Evolutionary conservation across 2,888 invertebrate species (phyloP), one percentile per base, ranked within the genome.

Genomic region (Campopleginae sp.): DNA sequence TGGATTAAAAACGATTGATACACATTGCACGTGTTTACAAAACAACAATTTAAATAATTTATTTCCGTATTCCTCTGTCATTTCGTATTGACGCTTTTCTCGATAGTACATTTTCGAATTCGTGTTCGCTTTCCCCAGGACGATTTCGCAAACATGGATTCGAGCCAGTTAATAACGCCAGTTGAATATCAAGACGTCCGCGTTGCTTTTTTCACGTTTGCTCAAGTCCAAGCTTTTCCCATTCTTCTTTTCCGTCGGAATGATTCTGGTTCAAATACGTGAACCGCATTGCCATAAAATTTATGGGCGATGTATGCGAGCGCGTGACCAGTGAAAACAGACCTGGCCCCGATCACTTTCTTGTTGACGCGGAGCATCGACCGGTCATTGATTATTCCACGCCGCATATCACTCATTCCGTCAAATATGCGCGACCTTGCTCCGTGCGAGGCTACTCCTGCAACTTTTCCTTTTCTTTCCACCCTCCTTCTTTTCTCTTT

Each of bases 61-160:
- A 58, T 74, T 65, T 81, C 78, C 68, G 19, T 72, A 72, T 78
- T 81, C 46, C 12, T 61, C 48, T 51, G 44, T 42, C 66, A 31
- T 33, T 14, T 42, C 23, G 51, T 10, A 44, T n/a, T 63, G 75
- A 46, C 54, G 31, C 51, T 46, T 71, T 84, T 33, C 54, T 68
- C 63, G 71, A 78, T 77, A 63, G 66, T 17, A 72, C 23, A 48
- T 85, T 82, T 85, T 85, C 70, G 85, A 82, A 79, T 66, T 82
- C 77, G 48, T 75, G 23, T 23, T 75, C 68, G 80, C 81, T 82
- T 79, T 82, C 84, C 63, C 81, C 54, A 44, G 66, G 74, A 76
- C 63, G 83, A 86, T 87, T 86, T 87, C 81, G 83, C 81, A 79
- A 85, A 84, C 38, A 44, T 87, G 85, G 85, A 85, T 74, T 44